Conservation (phyloP, 2,888 invertebrate species). For the Caenorhabditis macrosperma region DNA sequence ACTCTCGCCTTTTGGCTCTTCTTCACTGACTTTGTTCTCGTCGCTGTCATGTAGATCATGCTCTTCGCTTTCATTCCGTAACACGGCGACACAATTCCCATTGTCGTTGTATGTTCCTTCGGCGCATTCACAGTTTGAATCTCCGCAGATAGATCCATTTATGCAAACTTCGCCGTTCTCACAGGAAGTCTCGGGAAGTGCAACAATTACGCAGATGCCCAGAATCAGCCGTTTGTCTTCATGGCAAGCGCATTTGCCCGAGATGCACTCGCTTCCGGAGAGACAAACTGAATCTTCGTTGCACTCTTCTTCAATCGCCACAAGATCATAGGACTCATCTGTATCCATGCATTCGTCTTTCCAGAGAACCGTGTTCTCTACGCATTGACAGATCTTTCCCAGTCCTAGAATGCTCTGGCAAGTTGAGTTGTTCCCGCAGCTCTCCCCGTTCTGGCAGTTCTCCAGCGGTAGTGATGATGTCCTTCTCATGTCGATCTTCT, state of each 20-base stretch:
- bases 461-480: conserved; percentile 66
- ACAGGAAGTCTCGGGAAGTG: conserved; percentile 74
- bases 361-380: conserved; percentile 57
- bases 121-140: conserved; percentile 43
- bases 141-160: conserved; percentile 69
- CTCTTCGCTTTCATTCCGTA: conserved; percentile 4
- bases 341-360: conserved; percentile 66
- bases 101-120: conserved; percentile 30
- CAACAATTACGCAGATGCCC: conserved; percentile 71
- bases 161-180: conserved; percentile 75
- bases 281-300: conserved; percentile 68
- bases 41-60: neutral
- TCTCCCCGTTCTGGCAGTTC: conserved; percentile 69
- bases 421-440: conserved; percentile 71
- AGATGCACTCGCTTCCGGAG: conserved; percentile 67
- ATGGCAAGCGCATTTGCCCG: conserved; percentile 65
- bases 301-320: conserved; percentile 65
- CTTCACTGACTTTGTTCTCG: neutral
- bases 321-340: conserved; percentile 55
- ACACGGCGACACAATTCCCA: conserved; percentile 40
- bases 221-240: conserved; percentile 62
- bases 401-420: conserved; percentile 69
- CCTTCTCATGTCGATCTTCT: conserved; percentile 48
- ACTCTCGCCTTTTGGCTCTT: conserved; percentile 6
- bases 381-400: conserved; percentile 75